Evolutionary conservation across 2,888 invertebrate genomes (phyloP).

Genomic region (Meiosimyza decipiens): DNA sequence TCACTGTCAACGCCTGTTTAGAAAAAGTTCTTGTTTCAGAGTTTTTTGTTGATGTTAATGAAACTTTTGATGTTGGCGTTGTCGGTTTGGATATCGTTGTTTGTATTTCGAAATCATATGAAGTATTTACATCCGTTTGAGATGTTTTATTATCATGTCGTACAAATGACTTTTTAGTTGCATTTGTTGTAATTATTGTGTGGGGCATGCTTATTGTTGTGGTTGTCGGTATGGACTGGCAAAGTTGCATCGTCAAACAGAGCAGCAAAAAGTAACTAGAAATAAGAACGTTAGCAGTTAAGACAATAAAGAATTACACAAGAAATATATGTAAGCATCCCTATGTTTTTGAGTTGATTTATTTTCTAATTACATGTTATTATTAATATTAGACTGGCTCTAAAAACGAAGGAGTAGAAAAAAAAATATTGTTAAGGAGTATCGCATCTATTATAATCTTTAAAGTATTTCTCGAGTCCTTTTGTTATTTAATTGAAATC

Average conservation of each 20-base stretch:
- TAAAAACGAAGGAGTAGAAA: no score
- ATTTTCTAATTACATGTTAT: no score
- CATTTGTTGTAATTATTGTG: slow-evolving; percentile 1
- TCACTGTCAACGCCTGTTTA: slow-evolving; percentile 6
- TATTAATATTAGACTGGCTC: no score
- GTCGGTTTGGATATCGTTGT: slow-evolving; percentile 6
- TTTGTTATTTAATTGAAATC: no score
- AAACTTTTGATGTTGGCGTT: slow-evolving; percentile 11
- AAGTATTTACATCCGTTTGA: background rate
- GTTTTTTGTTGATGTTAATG: background rate
- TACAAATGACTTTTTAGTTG: background rate
- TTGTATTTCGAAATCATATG: background rate
- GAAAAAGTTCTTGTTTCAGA: slow-evolving; percentile 6
- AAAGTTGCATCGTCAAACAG: slow-evolving; percentile 42
- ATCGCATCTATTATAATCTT: no score
- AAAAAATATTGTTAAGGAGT: no score
- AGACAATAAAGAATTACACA: background rate
- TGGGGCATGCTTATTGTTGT: background rate
- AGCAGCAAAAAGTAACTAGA: slow-evolving; percentile 40
- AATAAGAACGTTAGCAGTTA: slow-evolving; percentile 13
- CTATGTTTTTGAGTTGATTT: no score
- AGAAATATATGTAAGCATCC: no score
- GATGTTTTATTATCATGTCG: background rate
- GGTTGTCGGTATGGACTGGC: slow-evolving; percentile 44
- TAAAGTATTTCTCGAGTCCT: no score